Evolutionary conservation across 2,888 invertebrate species (phyloP).

Genomic region (Drosophila leonis): DNA sequence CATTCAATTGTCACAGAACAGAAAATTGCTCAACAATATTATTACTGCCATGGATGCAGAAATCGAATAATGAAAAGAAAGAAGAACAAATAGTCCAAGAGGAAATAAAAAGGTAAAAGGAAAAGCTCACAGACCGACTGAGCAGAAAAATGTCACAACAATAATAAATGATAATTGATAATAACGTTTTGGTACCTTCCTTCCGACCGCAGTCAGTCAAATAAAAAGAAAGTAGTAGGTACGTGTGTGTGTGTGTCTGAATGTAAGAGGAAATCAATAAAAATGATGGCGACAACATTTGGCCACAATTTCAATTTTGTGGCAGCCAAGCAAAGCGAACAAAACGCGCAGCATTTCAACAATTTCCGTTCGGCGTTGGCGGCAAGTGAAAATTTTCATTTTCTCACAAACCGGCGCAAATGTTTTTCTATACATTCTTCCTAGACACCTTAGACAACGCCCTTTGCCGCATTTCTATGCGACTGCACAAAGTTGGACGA

Average conservation of each 20-base stretch:
- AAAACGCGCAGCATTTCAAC: constrained; percentile 61
- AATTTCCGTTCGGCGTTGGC: constrained; percentile 58
- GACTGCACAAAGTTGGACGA: constrained; percentile 81
- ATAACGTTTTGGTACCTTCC: constrained; percentile 79
- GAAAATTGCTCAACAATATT: constrained; percentile 9
- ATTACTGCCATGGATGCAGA: not conserved
- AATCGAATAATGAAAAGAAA: not conserved
- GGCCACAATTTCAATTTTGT: constrained; percentile 76
- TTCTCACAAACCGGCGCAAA: constrained; percentile 53
- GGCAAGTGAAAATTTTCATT: constrained; percentile 73
- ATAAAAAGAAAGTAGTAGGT: constrained; percentile 32
- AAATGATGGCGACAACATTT: constrained; percentile 73
- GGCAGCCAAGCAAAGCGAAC: constrained; percentile 44
- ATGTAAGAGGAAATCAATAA: constrained; percentile 74
- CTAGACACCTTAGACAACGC: constrained; percentile 58
- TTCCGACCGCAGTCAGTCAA: constrained; percentile 57
- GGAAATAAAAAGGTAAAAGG: constrained; percentile 12
- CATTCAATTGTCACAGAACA: not conserved
- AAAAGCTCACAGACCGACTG: constrained; percentile 23
- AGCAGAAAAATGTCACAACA: constrained; percentile 54
- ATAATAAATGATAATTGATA: constrained; percentile 81
- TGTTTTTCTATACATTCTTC: constrained; percentile 54
- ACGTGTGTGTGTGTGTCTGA: constrained; percentile 16
- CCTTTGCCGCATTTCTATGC: constrained; percentile 67
- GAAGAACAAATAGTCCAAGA: not conserved